These are phyloP conservation scores for Fulmarus glacialis DNA, from an alignment of 2,113 vertebrate genomes.

Conservation along the genomic window DNA sequence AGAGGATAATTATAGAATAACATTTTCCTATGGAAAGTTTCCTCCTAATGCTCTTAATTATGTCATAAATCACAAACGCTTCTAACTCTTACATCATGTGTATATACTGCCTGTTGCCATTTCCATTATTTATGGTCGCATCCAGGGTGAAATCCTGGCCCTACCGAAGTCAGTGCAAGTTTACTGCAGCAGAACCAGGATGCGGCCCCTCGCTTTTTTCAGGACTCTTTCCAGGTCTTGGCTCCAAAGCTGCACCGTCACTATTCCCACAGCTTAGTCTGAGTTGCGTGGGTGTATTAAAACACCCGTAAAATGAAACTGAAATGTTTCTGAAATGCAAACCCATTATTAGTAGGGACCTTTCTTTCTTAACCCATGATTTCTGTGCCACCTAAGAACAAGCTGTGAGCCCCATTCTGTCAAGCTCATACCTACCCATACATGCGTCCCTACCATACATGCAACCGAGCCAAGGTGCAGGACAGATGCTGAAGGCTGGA, in stretches of 20 bases:
- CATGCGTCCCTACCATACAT: fast-evolving
- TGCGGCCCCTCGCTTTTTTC: neutral
- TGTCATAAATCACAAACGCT: neutral
- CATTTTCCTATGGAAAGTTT: conserved; percentile 3
- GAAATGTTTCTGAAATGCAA: neutral
- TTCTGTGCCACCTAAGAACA: neutral
- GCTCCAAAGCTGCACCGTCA: neutral
- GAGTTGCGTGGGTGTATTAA: neutral
- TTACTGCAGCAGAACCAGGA: neutral
- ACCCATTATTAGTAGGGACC: neutral
- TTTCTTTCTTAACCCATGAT: neutral
- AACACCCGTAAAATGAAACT: neutral
- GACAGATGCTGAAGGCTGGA: neutral
- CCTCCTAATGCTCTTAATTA: neutral
- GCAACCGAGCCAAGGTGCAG: neutral
- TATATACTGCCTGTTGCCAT: neutral
- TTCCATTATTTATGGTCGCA: fast-evolving
- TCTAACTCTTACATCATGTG: neutral
- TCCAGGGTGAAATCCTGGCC: neutral
- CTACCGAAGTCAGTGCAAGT: neutral
- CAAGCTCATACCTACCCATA: too few relatives aligned
- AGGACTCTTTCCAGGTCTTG: neutral
- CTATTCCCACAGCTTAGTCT: neutral
- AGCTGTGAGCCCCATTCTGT: neutral
- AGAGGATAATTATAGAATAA: conserved; percentile 7